Conservation (phyloP, 2,888 invertebrate genomes). For the Augochlorella aurata region DNA sequence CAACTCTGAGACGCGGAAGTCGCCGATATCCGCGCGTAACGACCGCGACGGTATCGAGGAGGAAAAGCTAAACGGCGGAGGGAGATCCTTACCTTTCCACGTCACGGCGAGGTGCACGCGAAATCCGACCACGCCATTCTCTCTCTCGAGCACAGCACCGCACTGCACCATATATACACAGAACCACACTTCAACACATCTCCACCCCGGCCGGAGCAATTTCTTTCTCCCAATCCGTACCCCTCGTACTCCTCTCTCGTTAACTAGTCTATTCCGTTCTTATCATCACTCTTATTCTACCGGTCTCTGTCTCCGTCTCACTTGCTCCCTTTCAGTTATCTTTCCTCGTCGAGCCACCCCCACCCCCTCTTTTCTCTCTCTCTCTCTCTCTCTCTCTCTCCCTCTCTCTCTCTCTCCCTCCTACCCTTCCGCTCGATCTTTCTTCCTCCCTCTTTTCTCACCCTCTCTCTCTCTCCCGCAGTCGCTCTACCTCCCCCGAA, state of each 20-base stretch:
- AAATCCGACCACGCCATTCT: slow-evolving; percentile 74
- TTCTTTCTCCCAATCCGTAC: slow-evolving; percentile 27
- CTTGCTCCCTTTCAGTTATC: slow-evolving; percentile 30
- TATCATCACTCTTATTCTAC: slow-evolving; percentile 45
- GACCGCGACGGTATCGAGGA: neutral
- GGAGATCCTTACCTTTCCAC: slow-evolving; percentile 69
- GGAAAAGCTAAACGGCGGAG: neutral
- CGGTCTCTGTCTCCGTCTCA: slow-evolving; percentile 33
- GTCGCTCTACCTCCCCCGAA: slow-evolving; percentile 42
- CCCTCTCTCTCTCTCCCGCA: slow-evolving; percentile 38
- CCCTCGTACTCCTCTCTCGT: slow-evolving; percentile 25
- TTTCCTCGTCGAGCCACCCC: slow-evolving; percentile 34
- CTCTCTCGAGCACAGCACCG: slow-evolving; percentile 73
- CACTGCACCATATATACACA: slow-evolving; percentile 74
- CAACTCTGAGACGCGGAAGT: no score
- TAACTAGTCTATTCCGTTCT: slow-evolving; percentile 47
- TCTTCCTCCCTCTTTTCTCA: slow-evolving; percentile 25
- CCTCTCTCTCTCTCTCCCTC: neutral
- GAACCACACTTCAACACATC: slow-evolving; percentile 63
- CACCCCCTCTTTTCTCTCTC: slow-evolving; percentile 10
- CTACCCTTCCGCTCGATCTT: neutral
- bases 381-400: neutral
- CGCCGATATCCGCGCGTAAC: neutral
- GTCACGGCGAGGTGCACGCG: slow-evolving; percentile 73
- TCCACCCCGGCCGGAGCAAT: slow-evolving; percentile 42